Conservation (phyloP, 2,113 vertebrate species). For the Zosterops pallidus region DNA sequence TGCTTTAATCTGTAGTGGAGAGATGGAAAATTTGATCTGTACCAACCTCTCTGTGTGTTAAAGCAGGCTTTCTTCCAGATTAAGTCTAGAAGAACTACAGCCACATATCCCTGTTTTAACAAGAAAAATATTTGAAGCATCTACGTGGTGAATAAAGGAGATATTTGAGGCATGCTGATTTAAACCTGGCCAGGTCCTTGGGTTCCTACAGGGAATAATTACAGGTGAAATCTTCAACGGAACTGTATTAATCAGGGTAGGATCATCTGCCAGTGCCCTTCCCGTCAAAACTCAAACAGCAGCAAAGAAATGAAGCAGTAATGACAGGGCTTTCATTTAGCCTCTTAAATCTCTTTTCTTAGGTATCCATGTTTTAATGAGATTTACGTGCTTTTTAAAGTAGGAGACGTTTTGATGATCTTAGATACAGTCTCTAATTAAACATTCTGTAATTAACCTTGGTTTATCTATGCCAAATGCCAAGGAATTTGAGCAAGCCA, state of each 20-base stretch:
- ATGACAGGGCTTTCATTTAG: slow-evolving; percentile 23
- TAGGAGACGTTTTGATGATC: slow-evolving; percentile 1
- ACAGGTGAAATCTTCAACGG: neutral
- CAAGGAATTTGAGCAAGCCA: neutral
- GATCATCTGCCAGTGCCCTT: slow-evolving; percentile 21
- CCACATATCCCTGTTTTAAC: neutral
- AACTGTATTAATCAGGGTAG: slow-evolving; percentile 18
- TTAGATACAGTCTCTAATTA: slow-evolving; percentile 38
- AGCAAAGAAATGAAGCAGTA: slow-evolving; percentile 23
- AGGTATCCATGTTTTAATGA: slow-evolving; percentile 30
- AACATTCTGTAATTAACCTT: slow-evolving; percentile 37
- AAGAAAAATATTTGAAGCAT: neutral
- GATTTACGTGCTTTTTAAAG: neutral
- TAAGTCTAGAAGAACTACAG: neutral
- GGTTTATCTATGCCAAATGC: slow-evolving; percentile 13
- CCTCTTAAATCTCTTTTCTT: neutral
- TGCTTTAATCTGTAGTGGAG: neutral
- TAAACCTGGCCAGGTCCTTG: neutral
- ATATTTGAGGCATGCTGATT: neutral
- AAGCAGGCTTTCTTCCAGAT: neutral
- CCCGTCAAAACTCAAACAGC: neutral
- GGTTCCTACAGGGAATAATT: slow-evolving; percentile 37
- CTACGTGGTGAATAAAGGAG: neutral
- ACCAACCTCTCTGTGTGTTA: neutral
- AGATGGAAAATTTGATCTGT: neutral